Percentiles rank a stretch among this genome's conserved stretches.
Conservation (phyloP, 1,140 invertebrate genomes). For the Lasioglossum baleicum region DNA sequence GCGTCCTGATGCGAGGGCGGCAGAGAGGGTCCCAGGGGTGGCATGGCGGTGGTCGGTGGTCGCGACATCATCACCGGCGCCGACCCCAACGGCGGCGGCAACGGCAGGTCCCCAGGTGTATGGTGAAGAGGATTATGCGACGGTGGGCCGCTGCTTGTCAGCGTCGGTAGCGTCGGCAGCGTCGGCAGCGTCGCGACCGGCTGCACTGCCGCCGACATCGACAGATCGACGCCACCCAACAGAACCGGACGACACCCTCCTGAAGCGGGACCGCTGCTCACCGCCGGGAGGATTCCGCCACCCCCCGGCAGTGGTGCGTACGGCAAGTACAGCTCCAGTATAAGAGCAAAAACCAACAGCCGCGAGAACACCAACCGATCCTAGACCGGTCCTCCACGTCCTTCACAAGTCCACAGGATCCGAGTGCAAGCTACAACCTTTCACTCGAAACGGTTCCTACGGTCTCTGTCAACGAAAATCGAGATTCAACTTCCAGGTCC, state of each 20-base stretch:
- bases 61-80: slow-evolving; percentile 80
- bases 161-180: slow-evolving; percentile 7
- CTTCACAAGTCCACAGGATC: no score
- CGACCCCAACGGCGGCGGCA: slow-evolving; percentile 78
- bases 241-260: slow-evolving; percentile 66
- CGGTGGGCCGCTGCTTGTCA: slow-evolving; percentile 52
- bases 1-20: slow-evolving; percentile 74
- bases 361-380: neutral
- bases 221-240: slow-evolving; percentile 76
- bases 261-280: slow-evolving; percentile 67
- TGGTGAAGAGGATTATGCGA: slow-evolving; percentile 67
- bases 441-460: no score
- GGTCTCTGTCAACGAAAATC: neutral
- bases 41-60: slow-evolving; percentile 74
- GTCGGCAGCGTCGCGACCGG: slow-evolving; percentile 59
- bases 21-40: slow-evolving; percentile 72
- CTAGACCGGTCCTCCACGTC: no score
- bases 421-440: no score
- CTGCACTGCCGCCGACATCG: slow-evolving; percentile 75
- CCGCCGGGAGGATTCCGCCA: slow-evolving; percentile 77
- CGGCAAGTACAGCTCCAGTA: slow-evolving; percentile 79
- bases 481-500: no score
- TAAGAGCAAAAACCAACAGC: slow-evolving; percentile 54
- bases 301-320: slow-evolving; percentile 79
- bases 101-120: slow-evolving; percentile 66